Base-by-base conservation (phyloP, 92 coral and sea anemone species). In the Virgularia gustaviana region DNA sequence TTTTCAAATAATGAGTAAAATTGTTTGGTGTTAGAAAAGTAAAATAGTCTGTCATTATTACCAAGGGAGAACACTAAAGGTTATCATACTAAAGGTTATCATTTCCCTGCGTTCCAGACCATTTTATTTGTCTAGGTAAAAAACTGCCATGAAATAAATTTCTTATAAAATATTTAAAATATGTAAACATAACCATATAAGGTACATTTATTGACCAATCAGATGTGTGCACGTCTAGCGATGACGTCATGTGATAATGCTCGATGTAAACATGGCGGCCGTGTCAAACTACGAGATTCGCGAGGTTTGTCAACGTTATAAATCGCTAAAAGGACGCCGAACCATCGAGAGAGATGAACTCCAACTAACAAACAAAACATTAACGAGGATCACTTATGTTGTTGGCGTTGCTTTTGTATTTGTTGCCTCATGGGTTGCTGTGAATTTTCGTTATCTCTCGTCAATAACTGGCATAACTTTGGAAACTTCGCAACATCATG, bases 261-360 rank as follows among this genome's bases (percentile, higher is more conserved):
- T 43, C 49, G 51, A 68, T 68, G 75, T 68, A 68, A 92, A 84
- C 73, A 92, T 92, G 98, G 98, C 98, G 88, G 90, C 77, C 22
- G 87, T 68, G 66, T 49, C 86, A 85, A 76, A 82, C 60, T 92
- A 92, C 55, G 59, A 79, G 52, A 79, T 80, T 71, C 76, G 96
- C 71, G 82, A 82, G 53, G 54, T 89, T 55, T 89, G 92, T 70
- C 81, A 82, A 56, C 88, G 91, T 44, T 63, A 85, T 6, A 82
- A 87, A 81, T 82, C 83, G 25, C 73, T 80, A 29, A 64, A 43
- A 19, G 60, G 24, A 30, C 31, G 13, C 49, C 43, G 43, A 12
- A 16, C 12, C 61, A 27, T n/a, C 20, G 75, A 68, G 15, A 42
- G 30, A 3, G 58, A 2, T 33, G 30, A 35, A 9, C 34, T 68